These are phyloP conservation scores for Zophobas morio DNA, from an alignment of 1,140 invertebrate species.

Conservation along the genomic window DNA sequence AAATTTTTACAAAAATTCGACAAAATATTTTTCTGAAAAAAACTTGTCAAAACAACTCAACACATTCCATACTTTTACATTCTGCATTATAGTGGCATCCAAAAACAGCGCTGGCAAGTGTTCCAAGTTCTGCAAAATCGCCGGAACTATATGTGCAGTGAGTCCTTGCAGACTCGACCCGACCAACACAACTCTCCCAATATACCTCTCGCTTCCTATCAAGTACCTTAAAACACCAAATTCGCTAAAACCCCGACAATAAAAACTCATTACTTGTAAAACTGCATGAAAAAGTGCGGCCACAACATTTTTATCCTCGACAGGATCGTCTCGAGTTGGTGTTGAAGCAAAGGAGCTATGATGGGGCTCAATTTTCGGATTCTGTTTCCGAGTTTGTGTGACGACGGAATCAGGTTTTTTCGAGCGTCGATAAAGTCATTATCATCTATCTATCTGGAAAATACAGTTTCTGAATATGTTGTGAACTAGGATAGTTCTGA, in stretches of 20 bases:
- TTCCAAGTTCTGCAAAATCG: constrained; percentile 85
- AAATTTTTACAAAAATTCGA: constrained; percentile 60
- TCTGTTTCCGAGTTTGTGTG: constrained; percentile 55
- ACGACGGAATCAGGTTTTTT: constrained; percentile 76
- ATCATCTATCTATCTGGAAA: constrained; percentile 70
- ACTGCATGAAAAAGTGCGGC: constrained; percentile 61
- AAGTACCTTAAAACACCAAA: constrained; percentile 59
- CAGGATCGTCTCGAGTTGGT: constrained; percentile 60
- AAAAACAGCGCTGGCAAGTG: constrained; percentile 83
- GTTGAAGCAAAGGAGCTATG: constrained; percentile 60
- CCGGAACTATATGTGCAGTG: constrained; percentile 78
- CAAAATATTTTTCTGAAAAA: constrained; percentile 8
- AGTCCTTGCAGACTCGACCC: constrained; percentile 71
- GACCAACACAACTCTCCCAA: constrained; percentile 76
- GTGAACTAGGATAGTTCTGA: constrained; percentile 67
- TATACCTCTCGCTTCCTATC: constrained; percentile 67
- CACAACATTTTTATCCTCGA: constrained; percentile 58
- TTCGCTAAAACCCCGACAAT: not conserved
- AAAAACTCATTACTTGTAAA: constrained; percentile 56
- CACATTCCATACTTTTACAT: constrained; percentile 45
- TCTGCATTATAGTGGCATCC: constrained; percentile 72
- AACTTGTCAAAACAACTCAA: not conserved
- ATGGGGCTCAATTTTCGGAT: constrained; percentile 61
- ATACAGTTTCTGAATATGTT: not conserved
- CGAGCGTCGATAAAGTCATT: constrained; percentile 78